phyloP scores from a whole-genome alignment of 2,888 invertebrate genomes.

The Drosophila aldrichi region DNA sequence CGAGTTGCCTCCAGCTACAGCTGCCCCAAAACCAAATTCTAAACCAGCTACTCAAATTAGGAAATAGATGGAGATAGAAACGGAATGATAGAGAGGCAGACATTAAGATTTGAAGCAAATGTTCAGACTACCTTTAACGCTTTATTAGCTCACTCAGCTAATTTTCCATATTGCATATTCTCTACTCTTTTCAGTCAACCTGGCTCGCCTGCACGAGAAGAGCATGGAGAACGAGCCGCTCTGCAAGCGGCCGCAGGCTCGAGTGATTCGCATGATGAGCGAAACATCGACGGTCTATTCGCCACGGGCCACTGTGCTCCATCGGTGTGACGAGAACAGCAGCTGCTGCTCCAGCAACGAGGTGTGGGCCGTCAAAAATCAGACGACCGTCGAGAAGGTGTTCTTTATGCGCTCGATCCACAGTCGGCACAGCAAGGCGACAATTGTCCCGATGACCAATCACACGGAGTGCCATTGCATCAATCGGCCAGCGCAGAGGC shows the following conservation, averaged over 20 bases:
- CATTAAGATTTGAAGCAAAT: too few relatives aligned
- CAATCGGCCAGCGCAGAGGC: constrained; percentile 40
- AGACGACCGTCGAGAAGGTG: constrained; percentile 82
- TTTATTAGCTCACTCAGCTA: background rate
- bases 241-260: constrained; percentile 56
- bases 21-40: background rate
- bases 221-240: constrained; percentile 70
- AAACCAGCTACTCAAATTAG: background rate
- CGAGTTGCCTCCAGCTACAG: constrained; percentile 7
- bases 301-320: constrained; percentile 93
- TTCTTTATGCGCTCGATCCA: constrained; percentile 55
- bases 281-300: constrained; percentile 89
- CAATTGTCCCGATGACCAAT: constrained; percentile 71
- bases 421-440: constrained; percentile 31
- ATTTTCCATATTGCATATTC: background rate
- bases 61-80: background rate
- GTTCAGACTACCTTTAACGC: background rate
- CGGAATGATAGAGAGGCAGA: too few relatives aligned
- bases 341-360: constrained; percentile 91
- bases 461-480: constrained; percentile 84
- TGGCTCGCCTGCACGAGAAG: constrained; percentile 65
- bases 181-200: constrained; percentile 54
- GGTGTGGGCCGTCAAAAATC: constrained; percentile 91
- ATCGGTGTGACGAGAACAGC: constrained; percentile 93
- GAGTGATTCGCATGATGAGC: constrained; percentile 57